A percentile compares a stretch with the other conserved stretches of the same genome.
phyloP scores from a whole-genome alignment of 2,797 vertebrate species.

The Girardinus metallicus region DNA sequence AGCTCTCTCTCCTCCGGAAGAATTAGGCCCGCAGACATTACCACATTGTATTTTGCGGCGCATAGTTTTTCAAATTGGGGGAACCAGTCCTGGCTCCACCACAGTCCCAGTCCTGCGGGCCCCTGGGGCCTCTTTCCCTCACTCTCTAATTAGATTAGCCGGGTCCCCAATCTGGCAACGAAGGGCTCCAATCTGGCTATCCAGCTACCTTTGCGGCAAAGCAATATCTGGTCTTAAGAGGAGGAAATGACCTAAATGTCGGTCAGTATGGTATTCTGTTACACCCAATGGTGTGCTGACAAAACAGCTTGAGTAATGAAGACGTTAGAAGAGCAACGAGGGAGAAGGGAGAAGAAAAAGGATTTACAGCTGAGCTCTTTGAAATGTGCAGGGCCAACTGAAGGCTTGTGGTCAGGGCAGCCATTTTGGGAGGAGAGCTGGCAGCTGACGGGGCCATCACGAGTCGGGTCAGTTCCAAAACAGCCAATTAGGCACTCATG shows the following conservation, averaged over 20 bases:
- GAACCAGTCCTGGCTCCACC: slow-evolving; percentile 74
- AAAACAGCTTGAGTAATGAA: slow-evolving; percentile 77
- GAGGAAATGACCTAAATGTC: slow-evolving; percentile 84
- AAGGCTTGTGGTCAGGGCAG: slow-evolving; percentile 62
- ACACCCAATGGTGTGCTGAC: slow-evolving; percentile 81
- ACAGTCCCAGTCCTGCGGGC: slow-evolving; percentile 65
- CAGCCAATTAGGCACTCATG: slow-evolving; percentile 67
- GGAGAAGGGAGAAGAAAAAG: slow-evolving; percentile 43
- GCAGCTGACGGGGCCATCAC: slow-evolving; percentile 64
- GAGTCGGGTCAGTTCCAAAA: slow-evolving; percentile 70
- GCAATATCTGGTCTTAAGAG: slow-evolving; percentile 79
- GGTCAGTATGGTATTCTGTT: slow-evolving; percentile 81
- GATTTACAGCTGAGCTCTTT: slow-evolving; percentile 69
- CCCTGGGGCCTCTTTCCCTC: slow-evolving; percentile 76
- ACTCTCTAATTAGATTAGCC: slow-evolving; percentile 85
- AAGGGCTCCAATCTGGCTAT: slow-evolving; percentile 75
- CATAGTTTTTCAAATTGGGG: slow-evolving; percentile 71
- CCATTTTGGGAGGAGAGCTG: slow-evolving; percentile 73
- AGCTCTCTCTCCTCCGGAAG: slow-evolving; percentile 82
- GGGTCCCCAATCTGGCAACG: slow-evolving; percentile 77
- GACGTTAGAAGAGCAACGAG: slow-evolving; percentile 61
- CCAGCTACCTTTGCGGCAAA: slow-evolving; percentile 71
- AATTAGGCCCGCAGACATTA: slow-evolving; percentile 85
- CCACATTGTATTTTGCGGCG: slow-evolving; percentile 83
- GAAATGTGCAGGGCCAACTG: slow-evolving; percentile 64